Evolutionary conservation across 2,113 vertebrate genomes (phyloP), one percentile per base, ranked within the genome.

Genomic region (Oryzias javanicus): DNA sequence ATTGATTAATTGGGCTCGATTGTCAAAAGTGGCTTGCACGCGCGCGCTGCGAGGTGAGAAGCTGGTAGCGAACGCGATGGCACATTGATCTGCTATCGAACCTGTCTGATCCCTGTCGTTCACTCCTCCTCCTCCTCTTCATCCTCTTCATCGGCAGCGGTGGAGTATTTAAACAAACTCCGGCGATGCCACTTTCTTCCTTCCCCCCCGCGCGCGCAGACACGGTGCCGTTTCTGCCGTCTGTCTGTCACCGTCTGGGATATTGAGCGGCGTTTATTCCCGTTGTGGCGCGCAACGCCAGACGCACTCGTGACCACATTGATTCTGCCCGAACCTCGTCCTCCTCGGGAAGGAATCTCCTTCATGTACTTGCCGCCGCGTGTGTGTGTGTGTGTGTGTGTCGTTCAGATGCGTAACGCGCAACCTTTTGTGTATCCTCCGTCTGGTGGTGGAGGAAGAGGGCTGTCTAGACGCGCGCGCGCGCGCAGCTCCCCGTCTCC

Each of bases 81-180:
- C 52, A 78, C 73, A 83, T 82, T 85, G 76, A 86, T 85, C 85
- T 85, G 78, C 81, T 76, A 83, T 83, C 61, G 80, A 80, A 53
- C 54, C 67, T 67, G 81, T 78, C 76, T 80, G 72, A 85, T 71
- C 62, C 51, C 55, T 49, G 46, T 64, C 70, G 72, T 29, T 66
- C 72, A 69, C 70, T 70, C 63, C 42, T 68, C 10, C 18, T 46
- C n/a, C n/a, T 60, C 22, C 27, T 63, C 49, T 42, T 67, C 42
- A 51, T 49, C 64, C 44, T 65, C 17, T 19, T 54, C 51, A 24
- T 41, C 57, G n/a, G 17, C 56, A 3, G 51, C 10, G 16, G 55
- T 41, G 41, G 46, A 63, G 55, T 14, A 22, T 70, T 51, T 45
- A 55, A 75, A 77, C 76, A 59, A 78, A 81, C 74, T 83, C 78